phyloP scores from a whole-genome alignment of 2,113 vertebrate genomes.

The Monarcha castaneiventris region DNA sequence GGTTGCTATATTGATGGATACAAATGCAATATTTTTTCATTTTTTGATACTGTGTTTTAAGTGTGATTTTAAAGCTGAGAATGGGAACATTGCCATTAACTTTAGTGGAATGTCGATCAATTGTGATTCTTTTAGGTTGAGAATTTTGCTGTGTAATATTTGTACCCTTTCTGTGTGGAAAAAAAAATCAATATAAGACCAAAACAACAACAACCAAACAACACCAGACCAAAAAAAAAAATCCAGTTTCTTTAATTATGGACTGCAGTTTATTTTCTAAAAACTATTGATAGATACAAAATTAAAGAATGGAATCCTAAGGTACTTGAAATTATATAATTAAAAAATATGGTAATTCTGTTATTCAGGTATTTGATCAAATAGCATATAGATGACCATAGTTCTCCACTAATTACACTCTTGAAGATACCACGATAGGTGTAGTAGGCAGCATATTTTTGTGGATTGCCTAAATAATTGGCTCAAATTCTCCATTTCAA shows the following conservation, averaged over 20 bases:
- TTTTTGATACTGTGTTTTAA: neutral
- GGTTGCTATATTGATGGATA: neutral
- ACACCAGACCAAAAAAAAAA: neutral
- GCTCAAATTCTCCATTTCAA: neutral
- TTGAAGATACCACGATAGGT: neutral
- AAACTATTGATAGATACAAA: neutral
- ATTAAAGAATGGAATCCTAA: neutral
- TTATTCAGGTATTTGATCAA: neutral
- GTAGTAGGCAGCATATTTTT: neutral
- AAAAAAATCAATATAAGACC: neutral
- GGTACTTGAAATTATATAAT: neutral
- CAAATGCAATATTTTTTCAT: neutral
- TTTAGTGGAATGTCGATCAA: neutral
- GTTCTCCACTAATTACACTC: neutral
- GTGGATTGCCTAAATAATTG: neutral
- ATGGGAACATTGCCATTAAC: neutral
- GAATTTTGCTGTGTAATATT: neutral
- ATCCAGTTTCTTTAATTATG: accelerated
- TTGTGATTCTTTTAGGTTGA: neutral
- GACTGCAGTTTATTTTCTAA: neutral
- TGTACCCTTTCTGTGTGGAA: neutral
- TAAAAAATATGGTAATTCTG: neutral
- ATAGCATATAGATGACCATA: neutral
- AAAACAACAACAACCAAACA: neutral
- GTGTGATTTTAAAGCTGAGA: neutral